Percentiles rank a stretch among this genome's conserved stretches.
Conservation (phyloP, 1,140 invertebrate species). For the Drosophila biarmipes region DNA sequence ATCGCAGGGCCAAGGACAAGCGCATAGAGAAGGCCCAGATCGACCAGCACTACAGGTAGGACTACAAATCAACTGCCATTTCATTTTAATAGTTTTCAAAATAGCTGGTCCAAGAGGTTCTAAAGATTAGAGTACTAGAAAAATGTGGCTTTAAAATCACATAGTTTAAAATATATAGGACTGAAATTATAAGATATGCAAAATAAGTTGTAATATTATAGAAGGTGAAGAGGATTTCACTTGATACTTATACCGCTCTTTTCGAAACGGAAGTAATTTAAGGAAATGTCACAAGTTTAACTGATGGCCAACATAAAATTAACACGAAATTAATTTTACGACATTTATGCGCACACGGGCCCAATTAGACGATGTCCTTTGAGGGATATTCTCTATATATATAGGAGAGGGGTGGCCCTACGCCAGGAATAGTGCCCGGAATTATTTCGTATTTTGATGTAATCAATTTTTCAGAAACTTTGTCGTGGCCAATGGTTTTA, state of each 20-base stretch:
- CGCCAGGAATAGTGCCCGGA: slow-evolving; percentile 6
- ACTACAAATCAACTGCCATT: background rate
- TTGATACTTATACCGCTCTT: slow-evolving; percentile 16
- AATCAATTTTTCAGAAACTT: slow-evolving; percentile 84
- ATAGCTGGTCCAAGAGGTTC: no score
- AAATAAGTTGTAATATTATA: background rate
- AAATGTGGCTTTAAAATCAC: no score
- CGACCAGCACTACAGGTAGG: slow-evolving; percentile 96
- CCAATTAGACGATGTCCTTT: slow-evolving; percentile 60
- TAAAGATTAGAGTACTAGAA: no score
- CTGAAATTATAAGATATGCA: no score
- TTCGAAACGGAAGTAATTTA: slow-evolving; percentile 80
- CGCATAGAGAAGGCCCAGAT: slow-evolving; percentile 97
- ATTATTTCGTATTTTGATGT: slow-evolving; percentile 51
- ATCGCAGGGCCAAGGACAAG: slow-evolving; percentile 97
- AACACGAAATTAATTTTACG: slow-evolving; percentile 84
- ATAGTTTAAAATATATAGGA: no score
- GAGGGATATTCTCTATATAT: no score
- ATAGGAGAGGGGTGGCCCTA: slow-evolving; percentile 2
- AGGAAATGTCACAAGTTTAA: slow-evolving; percentile 70
- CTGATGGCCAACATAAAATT: slow-evolving; percentile 82
- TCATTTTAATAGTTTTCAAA: no score
- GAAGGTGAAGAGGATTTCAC: slow-evolving; percentile 10
- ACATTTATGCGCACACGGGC: slow-evolving; percentile 75
- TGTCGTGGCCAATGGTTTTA: slow-evolving; percentile 85